Evolutionary conservation across 1,140 invertebrate species (phyloP), one percentile per base, ranked within the genome.

Genomic region (Aethina tumida): DNA sequence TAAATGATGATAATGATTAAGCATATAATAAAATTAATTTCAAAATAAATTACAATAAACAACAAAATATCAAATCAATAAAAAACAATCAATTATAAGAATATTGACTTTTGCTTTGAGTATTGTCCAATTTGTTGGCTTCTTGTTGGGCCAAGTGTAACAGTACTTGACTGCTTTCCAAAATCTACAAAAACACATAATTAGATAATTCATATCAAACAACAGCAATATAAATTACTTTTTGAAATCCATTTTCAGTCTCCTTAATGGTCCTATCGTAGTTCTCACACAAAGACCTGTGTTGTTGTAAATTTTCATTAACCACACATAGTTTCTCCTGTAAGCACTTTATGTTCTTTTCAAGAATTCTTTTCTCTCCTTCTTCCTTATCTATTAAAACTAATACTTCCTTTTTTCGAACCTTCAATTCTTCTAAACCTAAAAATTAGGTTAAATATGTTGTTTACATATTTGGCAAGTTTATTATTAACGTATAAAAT

Each of bases 361-460:
- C 50, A 37, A 56, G 39, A 18, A 41, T 26, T 2, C 19, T 14
- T 39, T 50, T 48, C 26, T 56, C 50, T 5, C 40, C 39, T 35
- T 56, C 49, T 45, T 56, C 52, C 16, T 33, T 15, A 8, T 46
- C 35, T 2, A 56, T 50, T 15, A 54, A 12, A 14, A 39, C 35
- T 27, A 49, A 26, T 34, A 54, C 24, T 28, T 45, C 45, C 18
- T 42, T 41, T 42, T 46, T 44, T 41, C 45, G 49, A 9, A 32
- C n/a, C 38, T 50, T 56, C 26, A 56, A 44, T 15, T 56, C 49
- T 45, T 56, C 54, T 26, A 56, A 38, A 40, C 54, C 54, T 56
- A 16, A 19, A 48, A 39, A n/a, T n/a, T n/a, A n/a, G n/a, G n/a
- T n/a, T n/a, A n/a, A n/a, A n/a, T n/a, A n/a, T n/a, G n/a, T n/a